Evolutionary conservation across 2,888 invertebrate species (phyloP).

Genomic region (Aphidoletes aphidimyza): DNA sequence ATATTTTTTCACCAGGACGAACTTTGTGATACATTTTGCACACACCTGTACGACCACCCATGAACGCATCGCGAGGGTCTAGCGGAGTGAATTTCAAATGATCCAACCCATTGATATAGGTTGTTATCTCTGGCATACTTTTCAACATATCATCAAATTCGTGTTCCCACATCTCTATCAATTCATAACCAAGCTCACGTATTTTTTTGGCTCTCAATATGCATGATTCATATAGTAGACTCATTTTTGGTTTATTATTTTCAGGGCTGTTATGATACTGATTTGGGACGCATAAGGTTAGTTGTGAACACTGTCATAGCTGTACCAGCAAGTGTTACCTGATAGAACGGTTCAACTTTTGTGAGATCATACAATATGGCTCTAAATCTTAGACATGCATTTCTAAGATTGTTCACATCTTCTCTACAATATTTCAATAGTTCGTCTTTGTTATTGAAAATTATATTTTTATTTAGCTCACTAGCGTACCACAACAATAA

Average conservation of each 20-base stretch:
- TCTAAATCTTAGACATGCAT: slow-evolving; percentile 16
- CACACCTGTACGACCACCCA: slow-evolving; percentile 53
- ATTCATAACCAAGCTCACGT: neutral
- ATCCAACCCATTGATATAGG: neutral
- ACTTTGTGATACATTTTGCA: neutral
- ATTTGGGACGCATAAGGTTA: neutral
- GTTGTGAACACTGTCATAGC: neutral
- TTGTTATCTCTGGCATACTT: neutral
- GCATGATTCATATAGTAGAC: neutral
- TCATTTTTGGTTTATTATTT: neutral
- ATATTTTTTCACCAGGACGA: neutral
- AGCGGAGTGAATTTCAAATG: neutral
- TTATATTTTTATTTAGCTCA: neutral
- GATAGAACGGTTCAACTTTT: neutral
- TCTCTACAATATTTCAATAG: neutral
- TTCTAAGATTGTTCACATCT: neutral
- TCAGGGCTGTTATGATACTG: neutral
- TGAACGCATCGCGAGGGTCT: slow-evolving; percentile 50
- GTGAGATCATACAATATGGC: neutral
- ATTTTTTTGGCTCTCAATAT: neutral
- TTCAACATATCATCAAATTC: slow-evolving; percentile 30
- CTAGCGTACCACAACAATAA: neutral
- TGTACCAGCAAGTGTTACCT: neutral
- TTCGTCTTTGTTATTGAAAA: neutral
- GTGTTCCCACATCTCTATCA: slow-evolving; percentile 36